Evolutionary conservation across 64 coral and sea anemone genomes (phyloP), one percentile per base, ranked within the genome.

Genomic region (Montipora efflorescens): DNA sequence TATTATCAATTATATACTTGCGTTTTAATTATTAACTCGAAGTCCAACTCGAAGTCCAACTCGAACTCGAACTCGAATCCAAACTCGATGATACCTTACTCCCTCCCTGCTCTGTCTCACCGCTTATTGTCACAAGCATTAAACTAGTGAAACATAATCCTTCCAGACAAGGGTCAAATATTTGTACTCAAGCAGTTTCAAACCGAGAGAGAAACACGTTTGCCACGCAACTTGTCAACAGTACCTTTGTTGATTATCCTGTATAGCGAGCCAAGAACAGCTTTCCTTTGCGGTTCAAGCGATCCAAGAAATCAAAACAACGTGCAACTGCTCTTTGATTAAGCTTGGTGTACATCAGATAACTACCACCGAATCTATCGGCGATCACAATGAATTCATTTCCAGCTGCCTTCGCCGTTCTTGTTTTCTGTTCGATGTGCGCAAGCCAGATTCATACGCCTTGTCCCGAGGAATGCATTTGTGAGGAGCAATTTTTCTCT

Each of bases 381-480:
- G 3, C 46, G 1, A 13, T 71, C 6, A 68, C 11, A 5, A 71
- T 72, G 82, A 51, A 72, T 16, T 72, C 66, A 18, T 12, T 86
- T 1, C 0, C 49, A 2, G 67, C 7, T 23, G 44, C 47, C 16
- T 50, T 86, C 8, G 82, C 12, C 43, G 19, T 86, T 14, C 11
- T 86, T 1, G 5, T 86, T 50, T 49, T 86, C 8, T 49, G 82
- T 9, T 15, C 44, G 18, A 12, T 72, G 66, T 19, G 82, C n/a
- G n/a, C 67, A 5, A 51, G 44, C 46, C 82, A 86, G 82, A 23
- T 71, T 19, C 18, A 52, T 16, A 86, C 66, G 0, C 62, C 82
- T 2, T 93, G 92, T 74, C 92, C 92, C 16, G 14, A 44, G 47
- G 28, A 93, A 50, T 93, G 92, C 75, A 20, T 71, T 4, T 93